Percentiles rank a stretch among this genome's conserved stretches.
Evolutionary conservation across 2,888 invertebrate genomes (phyloP).

Genomic region (Platypus cylindrus): DNA sequence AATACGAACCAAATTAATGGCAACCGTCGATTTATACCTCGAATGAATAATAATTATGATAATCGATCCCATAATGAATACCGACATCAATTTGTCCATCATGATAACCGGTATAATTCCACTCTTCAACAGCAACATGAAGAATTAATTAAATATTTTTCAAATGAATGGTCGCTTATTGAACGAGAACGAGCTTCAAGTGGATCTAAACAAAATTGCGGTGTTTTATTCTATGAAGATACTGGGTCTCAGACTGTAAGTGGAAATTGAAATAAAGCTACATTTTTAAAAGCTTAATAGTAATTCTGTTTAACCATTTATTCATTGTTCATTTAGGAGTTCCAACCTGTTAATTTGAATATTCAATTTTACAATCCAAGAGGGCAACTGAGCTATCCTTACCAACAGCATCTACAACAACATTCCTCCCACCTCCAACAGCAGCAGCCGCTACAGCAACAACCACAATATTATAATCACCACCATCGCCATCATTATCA

Average conservation of each 20-base stretch:
- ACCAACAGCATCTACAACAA: constrained; percentile 1
- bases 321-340: constrained; percentile 36
- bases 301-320: not conserved
- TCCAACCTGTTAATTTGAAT: constrained; percentile 66
- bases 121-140: constrained; percentile 45
- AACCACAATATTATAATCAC: not conserved
- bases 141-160: constrained; percentile 67
- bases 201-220: no score
- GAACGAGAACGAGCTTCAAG: constrained; percentile 25
- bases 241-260: constrained; percentile 41
- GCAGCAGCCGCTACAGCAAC: constrained; percentile 1
- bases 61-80: constrained; percentile 15
- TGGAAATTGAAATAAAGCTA: constrained; percentile 8
- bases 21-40: constrained; percentile 24
- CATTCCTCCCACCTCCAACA: constrained; percentile 22
- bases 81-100: constrained; percentile 6
- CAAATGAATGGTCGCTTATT: constrained; percentile 54
- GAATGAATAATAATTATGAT: constrained; percentile 22
- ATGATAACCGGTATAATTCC: constrained; percentile 8
- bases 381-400: constrained; percentile 45
- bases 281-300: not conserved
- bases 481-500: constrained; percentile 22
- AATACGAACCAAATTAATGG: constrained; percentile 32
- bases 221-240: constrained; percentile 54
- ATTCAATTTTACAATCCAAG: constrained; percentile 66